phyloP scores from a whole-genome alignment of 1,140 invertebrate species.

The Ceratina japonica region DNA sequence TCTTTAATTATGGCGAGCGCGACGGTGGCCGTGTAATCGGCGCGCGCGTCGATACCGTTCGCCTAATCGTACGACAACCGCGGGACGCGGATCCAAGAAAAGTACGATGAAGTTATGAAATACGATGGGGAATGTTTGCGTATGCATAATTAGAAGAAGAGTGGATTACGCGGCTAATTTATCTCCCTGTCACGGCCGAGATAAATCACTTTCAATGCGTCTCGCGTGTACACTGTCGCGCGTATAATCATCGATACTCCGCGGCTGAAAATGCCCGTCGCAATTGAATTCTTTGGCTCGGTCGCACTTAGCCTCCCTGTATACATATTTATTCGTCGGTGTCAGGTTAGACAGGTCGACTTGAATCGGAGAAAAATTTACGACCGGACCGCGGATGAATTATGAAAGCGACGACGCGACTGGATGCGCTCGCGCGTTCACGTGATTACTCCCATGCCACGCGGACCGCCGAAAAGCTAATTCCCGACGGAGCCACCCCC shows the following conservation, averaged over 20 bases:
- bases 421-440: not conserved
- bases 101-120: constrained; percentile 17
- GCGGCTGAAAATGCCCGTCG: constrained; percentile 7
- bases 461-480: too few species aligned
- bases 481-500: too few species aligned
- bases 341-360: not conserved
- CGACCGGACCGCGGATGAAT: too few species aligned
- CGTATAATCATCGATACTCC: constrained; percentile 12
- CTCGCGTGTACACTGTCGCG: not conserved
- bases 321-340: not conserved
- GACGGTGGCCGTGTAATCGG: constrained; percentile 17
- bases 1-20: constrained; percentile 41
- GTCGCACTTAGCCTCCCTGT: too few species aligned
- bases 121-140: constrained; percentile 23
- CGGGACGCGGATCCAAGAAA: not conserved
- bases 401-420: too few species aligned
- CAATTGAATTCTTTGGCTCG: not conserved
- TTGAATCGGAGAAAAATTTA: not conserved
- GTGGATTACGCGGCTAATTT: constrained; percentile 24
- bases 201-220: constrained; percentile 33
- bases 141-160: constrained; percentile 35
- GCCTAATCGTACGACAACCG: not conserved
- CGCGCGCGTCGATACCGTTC: constrained; percentile 20
- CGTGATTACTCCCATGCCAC: not conserved
- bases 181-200: constrained; percentile 5